A percentile compares a stretch with the other conserved stretches of the same genome.
Conservation (phyloP, 2,888 invertebrate genomes). For the Chymomyza caudatula region DNA sequence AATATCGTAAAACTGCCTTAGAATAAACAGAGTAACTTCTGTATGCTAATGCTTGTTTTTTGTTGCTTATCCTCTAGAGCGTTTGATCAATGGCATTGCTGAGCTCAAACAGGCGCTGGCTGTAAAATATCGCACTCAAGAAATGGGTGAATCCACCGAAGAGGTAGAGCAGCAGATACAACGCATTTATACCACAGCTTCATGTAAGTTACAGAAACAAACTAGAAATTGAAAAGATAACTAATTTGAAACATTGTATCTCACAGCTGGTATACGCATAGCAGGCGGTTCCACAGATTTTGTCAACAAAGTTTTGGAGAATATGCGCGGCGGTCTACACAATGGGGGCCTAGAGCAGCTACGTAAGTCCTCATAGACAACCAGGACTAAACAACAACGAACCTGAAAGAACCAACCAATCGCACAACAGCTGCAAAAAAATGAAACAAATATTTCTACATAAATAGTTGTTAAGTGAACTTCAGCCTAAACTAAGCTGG, state of each 20-base stretch:
- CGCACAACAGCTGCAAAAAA: conserved; percentile 10
- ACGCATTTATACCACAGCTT: conserved; percentile 79
- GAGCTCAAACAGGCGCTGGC: conserved; percentile 87
- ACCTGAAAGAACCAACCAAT: neutral
- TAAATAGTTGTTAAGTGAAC: neutral
- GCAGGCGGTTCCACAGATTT: conserved; percentile 95
- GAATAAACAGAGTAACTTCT: too few species aligned
- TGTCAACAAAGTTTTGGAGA: conserved; percentile 94
- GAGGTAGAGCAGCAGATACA: conserved; percentile 86
- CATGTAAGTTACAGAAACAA: conserved; percentile 66
- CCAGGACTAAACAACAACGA: conserved; percentile 1
- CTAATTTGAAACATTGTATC: neutral
- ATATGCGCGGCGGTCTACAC: conserved; percentile 88
- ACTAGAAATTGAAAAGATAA: neutral
- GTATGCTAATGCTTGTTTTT: conserved; percentile 16
- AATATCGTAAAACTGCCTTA: too few species aligned
- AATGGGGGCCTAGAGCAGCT: conserved; percentile 88
- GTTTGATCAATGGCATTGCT: conserved; percentile 86
- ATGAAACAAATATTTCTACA: conserved; percentile 2
- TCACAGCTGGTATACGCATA: conserved; percentile 86
- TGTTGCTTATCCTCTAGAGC: conserved; percentile 80
- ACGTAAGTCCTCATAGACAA: conserved; percentile 76
- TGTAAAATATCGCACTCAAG: conserved; percentile 80
- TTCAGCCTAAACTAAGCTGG: neutral
- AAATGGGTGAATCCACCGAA: conserved; percentile 76